Conservation (phyloP, 2,888 invertebrate genomes). For the Adineta ricciae region DNA sequence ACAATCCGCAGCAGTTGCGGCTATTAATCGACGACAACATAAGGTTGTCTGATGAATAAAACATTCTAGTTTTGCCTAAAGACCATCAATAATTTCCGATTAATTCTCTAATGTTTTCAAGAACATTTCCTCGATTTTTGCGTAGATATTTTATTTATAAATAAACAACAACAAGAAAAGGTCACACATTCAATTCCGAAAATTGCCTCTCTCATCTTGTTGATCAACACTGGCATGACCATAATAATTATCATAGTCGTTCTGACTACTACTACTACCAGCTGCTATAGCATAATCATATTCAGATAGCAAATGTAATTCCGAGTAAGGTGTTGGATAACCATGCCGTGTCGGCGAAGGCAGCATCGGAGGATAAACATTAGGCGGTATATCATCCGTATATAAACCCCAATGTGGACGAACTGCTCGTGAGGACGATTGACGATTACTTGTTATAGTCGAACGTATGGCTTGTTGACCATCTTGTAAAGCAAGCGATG, state of each 20-base stretch:
- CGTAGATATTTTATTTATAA: background rate
- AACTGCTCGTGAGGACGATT: background rate
- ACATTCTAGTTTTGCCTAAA: too few species aligned
- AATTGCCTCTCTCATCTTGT: background rate
- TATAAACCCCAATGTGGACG: background rate
- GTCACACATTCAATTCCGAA: background rate
- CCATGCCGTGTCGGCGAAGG: background rate
- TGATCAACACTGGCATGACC: background rate
- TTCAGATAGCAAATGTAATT: conserved; percentile 8
- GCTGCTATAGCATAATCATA: conserved; percentile 6
- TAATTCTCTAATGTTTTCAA: too few species aligned
- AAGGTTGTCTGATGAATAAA: too few species aligned
- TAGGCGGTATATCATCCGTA: background rate
- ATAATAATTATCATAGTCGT: background rate
- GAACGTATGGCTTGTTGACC: background rate
- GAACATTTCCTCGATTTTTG: too few species aligned
- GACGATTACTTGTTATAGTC: conserved; percentile 7
- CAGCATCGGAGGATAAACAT: background rate
- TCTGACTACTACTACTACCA: background rate
- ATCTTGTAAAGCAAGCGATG: background rate
- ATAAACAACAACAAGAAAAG: background rate
- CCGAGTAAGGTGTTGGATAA: background rate
- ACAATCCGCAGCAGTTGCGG: too few species aligned
- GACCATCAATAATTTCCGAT: too few species aligned
- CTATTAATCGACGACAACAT: too few species aligned